Base-by-base conservation (phyloP, 2,797 vertebrate species). In the Naso thynnoides region DNA sequence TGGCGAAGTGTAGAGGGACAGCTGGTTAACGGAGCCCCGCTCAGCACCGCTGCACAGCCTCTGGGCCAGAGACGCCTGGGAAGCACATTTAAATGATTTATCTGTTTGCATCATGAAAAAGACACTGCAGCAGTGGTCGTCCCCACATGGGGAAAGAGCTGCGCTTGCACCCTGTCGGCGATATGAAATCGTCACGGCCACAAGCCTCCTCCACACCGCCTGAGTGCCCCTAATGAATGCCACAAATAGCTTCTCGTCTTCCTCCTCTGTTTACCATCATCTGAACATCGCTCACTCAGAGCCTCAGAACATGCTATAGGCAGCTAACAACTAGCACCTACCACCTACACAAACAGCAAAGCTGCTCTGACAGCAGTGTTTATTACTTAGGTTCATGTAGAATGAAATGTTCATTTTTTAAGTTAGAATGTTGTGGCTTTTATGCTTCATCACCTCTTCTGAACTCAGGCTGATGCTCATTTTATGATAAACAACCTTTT, bases 1-100 rank as follows among this genome's bases (percentile, higher is more conserved):
- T 0, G 98, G 98, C 0, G 98, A 99, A 0, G 97, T 98, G 93
- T 99, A 99, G 84, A 99, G 96, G 24, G 97, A 97, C 57, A 98
- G 95, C 78, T 98, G 97, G 33, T 95, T 96, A 50, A 96, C 88
- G 0, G 96, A 95, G 81, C 96, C 95, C 50, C 97, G 84, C 59
- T 93, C 91, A 1, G 82, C 97, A 13, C 96, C 95, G 66, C 93
- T 88, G 79, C 95, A 96, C 3, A 98, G 95, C 85, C 97, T 93
- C 90, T 97, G 97, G 19, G 95, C 97, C 92, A 99, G 87, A 82
- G 92, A 94, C 49, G 82, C 84, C 92, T 93, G 84, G 55, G 63
- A 78, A 86, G 64, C 65, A 88, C 67, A 86, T 86, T 87, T 41
- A 48, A 79, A 79, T 78, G 61, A 87, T 86, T 80, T 44, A 77